phyloP scores from a whole-genome alignment of 1,140 invertebrate species.

The Marisa cornuarietis region DNA sequence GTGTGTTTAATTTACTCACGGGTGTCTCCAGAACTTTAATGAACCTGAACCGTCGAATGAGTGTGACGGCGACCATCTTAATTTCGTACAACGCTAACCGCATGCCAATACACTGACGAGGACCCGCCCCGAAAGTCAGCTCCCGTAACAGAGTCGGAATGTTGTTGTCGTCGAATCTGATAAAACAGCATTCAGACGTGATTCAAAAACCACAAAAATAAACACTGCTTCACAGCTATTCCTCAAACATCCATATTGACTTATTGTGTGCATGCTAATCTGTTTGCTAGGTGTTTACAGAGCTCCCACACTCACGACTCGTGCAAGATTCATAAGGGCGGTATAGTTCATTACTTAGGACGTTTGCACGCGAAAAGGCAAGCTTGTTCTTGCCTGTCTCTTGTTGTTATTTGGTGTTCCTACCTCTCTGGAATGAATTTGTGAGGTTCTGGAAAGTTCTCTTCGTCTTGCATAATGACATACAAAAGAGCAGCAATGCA shows the following conservation, averaged over 20 bases:
- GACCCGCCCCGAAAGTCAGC: constrained; percentile 67
- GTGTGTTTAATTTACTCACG: constrained; percentile 12
- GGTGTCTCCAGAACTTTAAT: constrained; percentile 23
- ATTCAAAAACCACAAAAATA: too few species aligned
- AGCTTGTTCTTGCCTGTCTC: too few species aligned
- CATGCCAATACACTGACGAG: constrained; percentile 73
- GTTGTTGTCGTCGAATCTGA: too few species aligned
- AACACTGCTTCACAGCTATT: too few species aligned
- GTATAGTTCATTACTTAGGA: too few species aligned
- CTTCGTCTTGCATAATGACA: constrained; percentile 19
- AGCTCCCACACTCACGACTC: too few species aligned
- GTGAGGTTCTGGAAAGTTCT: constrained; percentile 19
- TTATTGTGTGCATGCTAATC: too few species aligned
- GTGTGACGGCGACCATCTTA: constrained; percentile 67
- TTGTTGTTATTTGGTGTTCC: neutral
- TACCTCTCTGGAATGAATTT: constrained; percentile 17
- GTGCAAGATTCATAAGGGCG: too few species aligned
- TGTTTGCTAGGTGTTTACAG: too few species aligned
- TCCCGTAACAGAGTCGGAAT: constrained; percentile 8
- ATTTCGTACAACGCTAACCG: constrained; percentile 65
- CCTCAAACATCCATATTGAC: too few species aligned
- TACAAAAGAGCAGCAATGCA: constrained; percentile 10
- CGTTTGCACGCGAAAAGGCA: too few species aligned
- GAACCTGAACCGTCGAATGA: constrained; percentile 50
- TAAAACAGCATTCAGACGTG: too few species aligned